Base-by-base conservation (phyloP, 2,113 vertebrate genomes). In the Oncorhynchus nerka region DNA sequence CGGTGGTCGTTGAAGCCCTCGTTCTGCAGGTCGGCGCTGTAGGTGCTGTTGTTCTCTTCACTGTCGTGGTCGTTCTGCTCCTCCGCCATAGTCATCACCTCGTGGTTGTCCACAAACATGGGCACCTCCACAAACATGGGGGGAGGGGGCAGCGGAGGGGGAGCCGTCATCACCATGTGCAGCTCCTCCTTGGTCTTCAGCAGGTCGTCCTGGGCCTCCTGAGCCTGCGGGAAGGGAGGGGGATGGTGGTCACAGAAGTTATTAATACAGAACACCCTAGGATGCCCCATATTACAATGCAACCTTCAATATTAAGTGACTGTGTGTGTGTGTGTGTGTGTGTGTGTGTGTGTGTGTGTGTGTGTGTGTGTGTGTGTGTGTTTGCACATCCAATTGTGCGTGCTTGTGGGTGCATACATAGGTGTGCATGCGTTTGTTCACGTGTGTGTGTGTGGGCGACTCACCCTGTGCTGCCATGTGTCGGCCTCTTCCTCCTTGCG, bases 171-270 rank as follows among this genome's bases (percentile, higher is more conserved):
- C 75, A 94, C 95, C 83, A 92, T 91, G 5, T 96, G 92, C 62
- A 99, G 92, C 89, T 99, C 96, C 85, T 98, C 95, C 75, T 93
- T 97, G 64, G 97, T 99, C 91, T 95, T 96, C 2, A 95, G 61
- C 80, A 97, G 92, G 83, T 97, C 95, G 0, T 95, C 91, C 86
- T 98, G 95, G 13, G 95, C 97, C 85, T 96, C 95, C 68, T 61
- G 90, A 71, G 97, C 97, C 97, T 99, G 90, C 30, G 2, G 78
- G 24, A 15, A 26, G 51, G 26, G 24, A 22, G 51, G 1, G 4
- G 22, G 39, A 45, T 45, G 39, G 39, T 45, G 39, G 9, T 45
- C 39, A 45, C 39, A 11, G 39, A 11, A 45, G 39, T 45, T 45
- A 45, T 45, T 45, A 45, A 45, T 9, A 45, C 39, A 45, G 9